Evolutionary conservation across 2,797 vertebrate species (phyloP), one percentile per base, ranked within the genome.

Genomic region (Prunella strophiata): DNA sequence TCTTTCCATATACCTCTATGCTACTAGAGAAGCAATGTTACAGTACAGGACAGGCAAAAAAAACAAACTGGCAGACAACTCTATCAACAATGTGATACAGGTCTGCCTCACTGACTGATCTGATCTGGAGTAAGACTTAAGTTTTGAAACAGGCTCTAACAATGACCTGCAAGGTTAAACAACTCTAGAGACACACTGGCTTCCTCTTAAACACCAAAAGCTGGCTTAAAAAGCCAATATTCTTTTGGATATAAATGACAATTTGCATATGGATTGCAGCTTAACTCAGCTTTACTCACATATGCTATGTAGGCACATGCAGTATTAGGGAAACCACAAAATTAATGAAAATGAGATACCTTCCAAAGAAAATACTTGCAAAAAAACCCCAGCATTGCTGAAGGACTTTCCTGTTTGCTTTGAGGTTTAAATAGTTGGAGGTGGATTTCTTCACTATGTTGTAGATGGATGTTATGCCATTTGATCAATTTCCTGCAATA

Each of bases 371-470:
- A 63, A 85, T 17, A 74, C 3, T 50, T 74, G 26, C 18, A 88
- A 68, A 81, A 58, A 62, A 10, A 1, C 0, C 23, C 18, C 48
- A 36, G 25, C 0, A 18, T 7, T 18, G 20, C 13, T 58, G 65
- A 89, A 84, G 13, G 27, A 75, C 75, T 40, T 71, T 68, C 18
- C 32, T 9, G 5, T 54, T 85, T 71, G 26, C 57, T 84, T 80
- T 71, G 32, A 80, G 18, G 6, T 66, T 65, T 47, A 77, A 67
- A 59, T 47, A 47, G 19, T 7, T 59, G 45, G 23, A 50, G 4
- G 12, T 5, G 62, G 34, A 58, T 43, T 36, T 59, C 74, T 79
- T 47, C 38, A 30, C 45, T 59, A 21, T 8, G 5, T 22, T 54
- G 19, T 21, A 77, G 25, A 48, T 43, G 27, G 34, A 68, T 45